Evolutionary conservation across 2,113 vertebrate genomes (phyloP).

Genomic region (Hystrix cristata): DNA sequence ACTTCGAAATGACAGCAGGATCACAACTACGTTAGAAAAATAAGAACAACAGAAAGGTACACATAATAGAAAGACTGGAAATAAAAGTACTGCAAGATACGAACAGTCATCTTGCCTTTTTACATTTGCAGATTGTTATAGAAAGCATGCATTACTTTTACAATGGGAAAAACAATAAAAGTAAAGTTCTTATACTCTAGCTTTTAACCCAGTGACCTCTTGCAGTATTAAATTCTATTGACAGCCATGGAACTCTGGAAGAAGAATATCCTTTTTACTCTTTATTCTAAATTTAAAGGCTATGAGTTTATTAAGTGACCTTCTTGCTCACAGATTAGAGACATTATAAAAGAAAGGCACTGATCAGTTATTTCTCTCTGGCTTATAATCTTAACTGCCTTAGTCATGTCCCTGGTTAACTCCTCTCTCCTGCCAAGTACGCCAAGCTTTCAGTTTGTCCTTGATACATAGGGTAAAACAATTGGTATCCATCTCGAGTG

Average conservation of each 20-base stretch:
- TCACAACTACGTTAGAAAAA: conserved; percentile 55
- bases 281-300: conserved; percentile 76
- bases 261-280: conserved; percentile 65
- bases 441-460: conserved; percentile 20
- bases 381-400: conserved; percentile 62
- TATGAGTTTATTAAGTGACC: conserved; percentile 56
- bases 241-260: neutral
- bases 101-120: conserved; percentile 36
- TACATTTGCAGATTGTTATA: conserved; percentile 50
- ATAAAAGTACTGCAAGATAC: conserved; percentile 20
- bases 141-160: conserved; percentile 43
- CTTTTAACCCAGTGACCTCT: conserved; percentile 67
- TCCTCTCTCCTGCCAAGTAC: conserved; percentile 39
- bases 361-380: conserved; percentile 63
- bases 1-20: conserved; percentile 46
- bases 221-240: conserved; percentile 30
- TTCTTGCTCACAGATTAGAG: conserved; percentile 70
- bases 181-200: conserved; percentile 48
- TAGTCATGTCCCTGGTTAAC: conserved; percentile 60
- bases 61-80: conserved; percentile 25
- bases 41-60: neutral
- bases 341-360: conserved; percentile 62
- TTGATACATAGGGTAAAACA: conserved; percentile 16
- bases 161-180: conserved; percentile 51
- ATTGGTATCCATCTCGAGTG: conserved; percentile 30